Conservation (phyloP, 2,113 vertebrate genomes). For the Alectura lathami region DNA sequence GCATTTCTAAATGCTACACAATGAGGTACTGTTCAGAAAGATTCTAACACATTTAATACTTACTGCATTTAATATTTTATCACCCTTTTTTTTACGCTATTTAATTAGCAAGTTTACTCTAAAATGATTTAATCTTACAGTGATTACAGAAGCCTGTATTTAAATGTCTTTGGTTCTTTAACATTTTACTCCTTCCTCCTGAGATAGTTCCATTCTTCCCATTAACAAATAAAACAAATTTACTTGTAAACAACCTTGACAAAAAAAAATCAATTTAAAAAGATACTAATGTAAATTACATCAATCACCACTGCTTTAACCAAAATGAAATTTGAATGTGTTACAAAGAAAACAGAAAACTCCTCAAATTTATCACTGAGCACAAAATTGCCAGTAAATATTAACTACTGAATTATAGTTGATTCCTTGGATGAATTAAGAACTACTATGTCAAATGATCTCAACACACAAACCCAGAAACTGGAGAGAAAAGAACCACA, state of each 20-base stretch:
- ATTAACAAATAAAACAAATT: background rate
- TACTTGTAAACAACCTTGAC: background rate
- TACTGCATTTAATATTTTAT: background rate
- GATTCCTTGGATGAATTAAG: background rate
- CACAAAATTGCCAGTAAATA: background rate
- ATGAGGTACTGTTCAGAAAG: background rate
- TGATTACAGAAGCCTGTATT: background rate
- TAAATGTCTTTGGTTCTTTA: background rate
- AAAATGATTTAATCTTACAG: background rate
- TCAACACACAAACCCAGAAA: background rate
- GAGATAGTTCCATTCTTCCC: background rate
- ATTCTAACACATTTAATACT: background rate
- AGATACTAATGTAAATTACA: background rate
- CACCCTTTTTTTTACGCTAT: background rate
- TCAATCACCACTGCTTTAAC: background rate
- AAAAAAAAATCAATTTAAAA: background rate
- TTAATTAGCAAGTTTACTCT: background rate
- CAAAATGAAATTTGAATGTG: background rate
- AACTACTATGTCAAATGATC: background rate
- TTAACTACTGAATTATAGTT: background rate
- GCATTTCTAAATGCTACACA: background rate
- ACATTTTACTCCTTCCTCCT: background rate
- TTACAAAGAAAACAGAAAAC: background rate
- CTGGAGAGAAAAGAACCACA: background rate
- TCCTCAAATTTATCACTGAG: background rate